Evolutionary conservation across 2,888 invertebrate genomes (phyloP).

Genomic region (Rhagonycha lutea): DNA sequence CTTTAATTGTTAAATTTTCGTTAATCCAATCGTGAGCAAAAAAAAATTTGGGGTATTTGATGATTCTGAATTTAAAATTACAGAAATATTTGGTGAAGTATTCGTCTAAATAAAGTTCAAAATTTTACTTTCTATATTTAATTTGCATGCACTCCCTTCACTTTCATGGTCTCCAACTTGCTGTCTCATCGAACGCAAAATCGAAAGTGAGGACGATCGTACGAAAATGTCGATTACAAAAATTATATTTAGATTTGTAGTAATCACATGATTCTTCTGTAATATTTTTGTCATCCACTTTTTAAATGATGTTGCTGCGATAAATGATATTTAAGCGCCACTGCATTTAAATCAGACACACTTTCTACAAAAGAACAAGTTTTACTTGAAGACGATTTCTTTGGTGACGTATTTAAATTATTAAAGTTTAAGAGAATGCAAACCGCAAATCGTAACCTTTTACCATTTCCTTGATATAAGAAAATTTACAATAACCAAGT

Average conservation of each 20-base stretch:
- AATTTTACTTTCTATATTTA: slow-evolving; percentile 29
- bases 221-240: background rate
- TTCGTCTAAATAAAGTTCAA: slow-evolving; percentile 22
- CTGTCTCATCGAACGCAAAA: background rate
- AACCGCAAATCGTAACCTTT: background rate
- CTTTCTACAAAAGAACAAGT: slow-evolving; percentile 9
- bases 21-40: background rate
- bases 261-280: background rate
- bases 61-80: background rate
- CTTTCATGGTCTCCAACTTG: slow-evolving; percentile 22
- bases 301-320: background rate
- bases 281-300: background rate
- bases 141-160: slow-evolving; percentile 33
- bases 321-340: slow-evolving; percentile 17
- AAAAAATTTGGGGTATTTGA: background rate
- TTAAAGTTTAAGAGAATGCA: background rate
- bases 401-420: background rate
- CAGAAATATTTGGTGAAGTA: background rate
- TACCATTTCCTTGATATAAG: background rate
- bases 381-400: slow-evolving; percentile 2
- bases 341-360: background rate
- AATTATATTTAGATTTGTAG: background rate
- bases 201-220: background rate
- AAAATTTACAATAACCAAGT: background rate
- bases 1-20: background rate